These are phyloP conservation scores for Sclerurus mexicanus DNA, from an alignment of 2,113 vertebrate species.

Conservation along the genomic window DNA sequence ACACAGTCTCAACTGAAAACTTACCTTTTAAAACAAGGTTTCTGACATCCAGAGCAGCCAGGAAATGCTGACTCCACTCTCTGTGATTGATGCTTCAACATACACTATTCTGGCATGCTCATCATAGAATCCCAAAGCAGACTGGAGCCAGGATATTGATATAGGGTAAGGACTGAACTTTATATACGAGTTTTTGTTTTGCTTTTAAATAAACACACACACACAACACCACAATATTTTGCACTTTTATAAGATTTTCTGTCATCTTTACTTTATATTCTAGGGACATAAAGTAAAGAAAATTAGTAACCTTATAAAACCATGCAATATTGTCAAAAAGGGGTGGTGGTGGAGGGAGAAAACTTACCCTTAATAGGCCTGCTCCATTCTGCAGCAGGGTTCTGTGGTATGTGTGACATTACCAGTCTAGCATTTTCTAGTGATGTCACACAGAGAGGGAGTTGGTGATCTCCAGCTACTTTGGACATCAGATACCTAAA, in stretches of 20 bases:
- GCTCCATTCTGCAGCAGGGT: conserved; percentile 70
- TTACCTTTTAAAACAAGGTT: conserved; percentile 70
- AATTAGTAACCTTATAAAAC: conserved; percentile 70
- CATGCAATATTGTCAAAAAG: conserved; percentile 70
- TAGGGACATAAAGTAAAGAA: conserved; percentile 51
- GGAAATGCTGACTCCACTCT: conserved; percentile 77
- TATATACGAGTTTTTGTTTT: background rate
- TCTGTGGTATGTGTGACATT: conserved; percentile 65
- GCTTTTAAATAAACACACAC: conserved; percentile 42
- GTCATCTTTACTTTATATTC: conserved; percentile 51
- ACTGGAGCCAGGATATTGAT: conserved; percentile 67
- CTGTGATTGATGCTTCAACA: conserved; percentile 56
- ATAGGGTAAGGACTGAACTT: conserved; percentile 53
- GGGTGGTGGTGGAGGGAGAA: conserved; percentile 54
- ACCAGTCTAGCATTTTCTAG: conserved; percentile 62
- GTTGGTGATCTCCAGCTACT: conserved; percentile 72
- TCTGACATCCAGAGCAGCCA: conserved; percentile 78
- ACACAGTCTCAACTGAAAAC: conserved; percentile 38
- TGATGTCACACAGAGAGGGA: conserved; percentile 70
- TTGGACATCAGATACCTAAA: conserved; percentile 73
- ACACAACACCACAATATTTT: conserved; percentile 72
- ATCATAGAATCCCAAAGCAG: conserved; percentile 68
- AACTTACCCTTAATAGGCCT: conserved; percentile 73
- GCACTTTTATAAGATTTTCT: conserved; percentile 72
- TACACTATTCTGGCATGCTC: conserved; percentile 41